phyloP scores from a whole-genome alignment of 2,797 vertebrate species.

The Anolis apletophallus region DNA sequence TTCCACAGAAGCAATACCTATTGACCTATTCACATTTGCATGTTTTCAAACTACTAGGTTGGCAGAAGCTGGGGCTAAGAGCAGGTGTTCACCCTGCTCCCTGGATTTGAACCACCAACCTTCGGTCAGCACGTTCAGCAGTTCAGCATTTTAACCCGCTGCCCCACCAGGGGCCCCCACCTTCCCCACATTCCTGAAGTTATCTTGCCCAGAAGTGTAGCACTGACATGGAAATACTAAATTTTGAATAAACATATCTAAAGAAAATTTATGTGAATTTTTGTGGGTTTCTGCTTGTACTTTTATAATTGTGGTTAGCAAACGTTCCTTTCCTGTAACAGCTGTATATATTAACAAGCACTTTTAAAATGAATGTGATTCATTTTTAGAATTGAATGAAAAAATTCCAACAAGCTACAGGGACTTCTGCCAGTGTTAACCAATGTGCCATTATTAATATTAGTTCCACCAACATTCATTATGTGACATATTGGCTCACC shows the following conservation, averaged over 20 bases:
- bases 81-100: no score
- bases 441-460: conserved; percentile 22
- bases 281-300: conserved; percentile 19
- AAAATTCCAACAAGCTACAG: conserved; percentile 48
- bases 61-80: no score
- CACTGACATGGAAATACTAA: background rate
- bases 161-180: no score
- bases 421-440: background rate
- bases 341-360: conserved; percentile 17
- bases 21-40: no score
- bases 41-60: no score
- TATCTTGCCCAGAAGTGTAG: background rate
- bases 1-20: no score
- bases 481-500: background rate
- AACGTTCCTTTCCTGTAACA: background rate
- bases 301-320: conserved; percentile 16
- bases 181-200: background rate
- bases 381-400: conserved; percentile 47
- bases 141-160: no score
- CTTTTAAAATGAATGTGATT: conserved; percentile 51
- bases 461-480: background rate
- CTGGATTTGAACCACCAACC: no score
- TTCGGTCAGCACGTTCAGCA: no score
- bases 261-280: conserved; percentile 28
- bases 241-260: conserved; percentile 4